Evolutionary conservation across 2,113 vertebrate species (phyloP).

Genomic region (Bolborhynchus lineola): DNA sequence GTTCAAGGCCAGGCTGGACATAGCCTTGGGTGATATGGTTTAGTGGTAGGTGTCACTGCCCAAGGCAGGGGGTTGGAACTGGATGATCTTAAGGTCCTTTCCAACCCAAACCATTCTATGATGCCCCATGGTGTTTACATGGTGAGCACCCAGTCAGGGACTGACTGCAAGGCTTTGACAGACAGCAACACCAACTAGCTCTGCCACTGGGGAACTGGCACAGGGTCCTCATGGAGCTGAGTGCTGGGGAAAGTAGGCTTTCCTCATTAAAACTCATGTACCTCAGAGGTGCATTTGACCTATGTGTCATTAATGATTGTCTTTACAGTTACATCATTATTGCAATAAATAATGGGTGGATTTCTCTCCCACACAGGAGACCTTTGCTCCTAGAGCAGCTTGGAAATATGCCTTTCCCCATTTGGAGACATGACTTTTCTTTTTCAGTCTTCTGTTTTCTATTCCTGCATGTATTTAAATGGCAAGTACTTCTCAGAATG

Average conservation of each 20-base stretch:
- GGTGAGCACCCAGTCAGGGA: not conserved
- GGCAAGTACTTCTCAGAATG: not conserved
- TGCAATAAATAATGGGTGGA: not conserved
- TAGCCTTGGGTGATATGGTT: no score
- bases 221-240: fast-evolving
- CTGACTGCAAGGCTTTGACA: not conserved
- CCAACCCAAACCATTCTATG: no score
- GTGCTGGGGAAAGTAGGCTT: not conserved
- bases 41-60: no score
- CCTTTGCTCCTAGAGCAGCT: not conserved
- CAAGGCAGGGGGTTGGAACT: no score
- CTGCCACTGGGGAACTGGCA: not conserved
- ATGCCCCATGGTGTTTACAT: not conserved
- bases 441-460: not conserved
- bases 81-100: no score
- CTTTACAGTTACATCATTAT: not conserved
- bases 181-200: not conserved
- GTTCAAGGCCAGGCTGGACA: no score
- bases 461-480: not conserved
- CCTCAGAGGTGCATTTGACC: not conserved
- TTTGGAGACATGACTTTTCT: not conserved
- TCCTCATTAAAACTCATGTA: not conserved
- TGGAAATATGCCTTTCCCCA: not conserved
- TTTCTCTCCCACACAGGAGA: not conserved
- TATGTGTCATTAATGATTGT: not conserved